Evolutionary conservation across 2,888 invertebrate genomes (phyloP).

Genomic region (Tachystola acroxantha): DNA sequence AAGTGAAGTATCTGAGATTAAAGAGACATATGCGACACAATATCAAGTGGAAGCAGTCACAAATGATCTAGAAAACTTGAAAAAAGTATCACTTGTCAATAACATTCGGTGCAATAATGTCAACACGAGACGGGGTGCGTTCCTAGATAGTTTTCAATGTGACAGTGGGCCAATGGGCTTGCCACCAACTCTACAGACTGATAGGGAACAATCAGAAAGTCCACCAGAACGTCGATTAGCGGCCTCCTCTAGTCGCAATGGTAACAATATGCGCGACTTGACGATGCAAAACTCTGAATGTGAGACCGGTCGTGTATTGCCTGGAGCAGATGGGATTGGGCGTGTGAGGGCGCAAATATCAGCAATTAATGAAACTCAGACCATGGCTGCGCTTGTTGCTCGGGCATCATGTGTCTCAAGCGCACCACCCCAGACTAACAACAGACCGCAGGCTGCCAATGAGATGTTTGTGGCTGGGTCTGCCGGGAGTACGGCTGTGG

Average conservation of each 20-base stretch:
- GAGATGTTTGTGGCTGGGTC: too few relatives aligned
- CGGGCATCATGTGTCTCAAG: not conserved
- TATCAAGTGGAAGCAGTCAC: conserved; percentile 6
- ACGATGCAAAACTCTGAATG: too few relatives aligned
- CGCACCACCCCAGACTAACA: not conserved
- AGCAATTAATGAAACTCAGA: not conserved
- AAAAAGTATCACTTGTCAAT: conserved; percentile 3
- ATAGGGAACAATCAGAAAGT: not conserved
- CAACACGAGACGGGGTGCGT: conserved; percentile 13
- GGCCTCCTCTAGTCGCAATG: not conserved
- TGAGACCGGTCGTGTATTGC: too few relatives aligned
- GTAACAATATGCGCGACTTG: too few relatives aligned
- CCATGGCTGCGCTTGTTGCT: not conserved
- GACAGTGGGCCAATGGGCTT: conserved; percentile 17
- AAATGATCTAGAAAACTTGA: conserved; percentile 7
- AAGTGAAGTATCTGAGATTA: conserved; percentile 7
- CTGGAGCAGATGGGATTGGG: not conserved
- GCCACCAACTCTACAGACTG: not conserved
- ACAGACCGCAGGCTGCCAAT: not conserved
- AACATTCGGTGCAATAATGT: conserved; percentile 2
- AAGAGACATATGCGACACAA: conserved; percentile 8
- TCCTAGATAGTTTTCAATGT: conserved; percentile 12
- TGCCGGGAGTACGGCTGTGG: not conserved
- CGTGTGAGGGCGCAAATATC: not conserved
- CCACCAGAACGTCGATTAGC: not conserved